Evolutionary conservation across 2,797 vertebrate species (phyloP), one percentile per base, ranked within the genome.

Genomic region (Lithobates sylvaticus): DNA sequence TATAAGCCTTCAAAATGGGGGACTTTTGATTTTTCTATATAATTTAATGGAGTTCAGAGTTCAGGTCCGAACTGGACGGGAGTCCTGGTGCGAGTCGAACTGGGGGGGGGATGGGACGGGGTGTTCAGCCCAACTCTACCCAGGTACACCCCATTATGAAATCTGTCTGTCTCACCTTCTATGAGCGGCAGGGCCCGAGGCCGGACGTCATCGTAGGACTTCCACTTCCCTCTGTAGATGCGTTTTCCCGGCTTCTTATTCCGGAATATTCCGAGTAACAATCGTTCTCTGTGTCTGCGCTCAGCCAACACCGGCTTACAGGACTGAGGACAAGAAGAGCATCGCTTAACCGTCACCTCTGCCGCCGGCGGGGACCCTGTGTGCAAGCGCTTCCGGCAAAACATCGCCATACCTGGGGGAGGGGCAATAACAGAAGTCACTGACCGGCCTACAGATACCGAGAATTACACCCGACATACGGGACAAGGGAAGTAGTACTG

Each of bases 381-480:
- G 21, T 78, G n/a, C 0, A 67, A 65, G 4, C 76, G 39, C 8
- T 86, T 88, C 18, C 84, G 75, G 58, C 88, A 76, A 71, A 84
- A 84, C 50, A 88, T 10, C 32, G 44, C 88, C 84, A 86, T 84
- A 1, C n/a, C 74, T 78, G 36, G 27, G 26, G 15, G 6, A 27
- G 29, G 3, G 13, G 54, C 15, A 6, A 61, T 0, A 21, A 18
- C 54, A 23, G 3, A 1, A 61, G 23, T 18, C 3, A 21, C 16
- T 1, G 54, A 1, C 15, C 54, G 18, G 5, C 15, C 21, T 4
- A 21, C 54, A 15, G 54, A 58, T 58, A 58, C 54, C 54, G 54
- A 58, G 54, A 61, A 61, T 61, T 1, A 61, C 54, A 61, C 42
- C 47, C 47, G 3, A 8, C 42, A 39, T 72, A 15, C 39, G 27